Evolutionary conservation across 2,113 vertebrate species (phyloP).

Genomic region (Emydura subglobosa): DNA sequence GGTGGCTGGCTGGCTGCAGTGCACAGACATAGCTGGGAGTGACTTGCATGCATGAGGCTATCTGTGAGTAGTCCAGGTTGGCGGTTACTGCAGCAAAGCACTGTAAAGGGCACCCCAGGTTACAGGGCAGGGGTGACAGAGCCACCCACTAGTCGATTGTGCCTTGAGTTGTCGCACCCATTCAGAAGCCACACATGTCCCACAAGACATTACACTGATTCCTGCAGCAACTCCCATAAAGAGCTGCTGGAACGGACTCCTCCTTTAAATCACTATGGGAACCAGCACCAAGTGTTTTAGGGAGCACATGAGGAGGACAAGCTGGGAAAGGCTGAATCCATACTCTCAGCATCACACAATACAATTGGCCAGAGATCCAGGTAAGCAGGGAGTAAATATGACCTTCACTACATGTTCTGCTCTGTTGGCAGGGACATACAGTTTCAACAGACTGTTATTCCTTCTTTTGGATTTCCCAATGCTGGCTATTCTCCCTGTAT

Average conservation of each 20-base stretch:
- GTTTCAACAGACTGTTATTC: not conserved
- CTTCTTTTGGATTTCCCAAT: not conserved
- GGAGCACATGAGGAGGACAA: not conserved
- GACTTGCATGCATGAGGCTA: not conserved
- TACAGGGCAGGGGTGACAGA: not conserved
- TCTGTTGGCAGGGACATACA: not conserved
- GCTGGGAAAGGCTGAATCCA: not conserved
- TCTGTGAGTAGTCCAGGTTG: not conserved
- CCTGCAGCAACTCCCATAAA: not conserved
- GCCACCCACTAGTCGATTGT: not conserved
- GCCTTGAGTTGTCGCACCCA: not conserved
- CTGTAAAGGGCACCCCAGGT: not conserved
- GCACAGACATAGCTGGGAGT: no score
- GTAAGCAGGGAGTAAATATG: not conserved
- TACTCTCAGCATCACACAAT: not conserved
- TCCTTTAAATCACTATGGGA: not conserved
- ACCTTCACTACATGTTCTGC: not conserved
- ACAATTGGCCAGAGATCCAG: not conserved
- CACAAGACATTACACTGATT: not conserved
- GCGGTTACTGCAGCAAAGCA: not conserved
- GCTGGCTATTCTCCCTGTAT: not conserved
- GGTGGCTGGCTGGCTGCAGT: no score
- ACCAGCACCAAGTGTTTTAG: rapidly evolving
- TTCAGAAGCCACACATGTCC: not conserved
- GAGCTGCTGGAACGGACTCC: not conserved